Conservation (phyloP, 2,113 vertebrate genomes). For the Alexandromys fortis region DNA sequence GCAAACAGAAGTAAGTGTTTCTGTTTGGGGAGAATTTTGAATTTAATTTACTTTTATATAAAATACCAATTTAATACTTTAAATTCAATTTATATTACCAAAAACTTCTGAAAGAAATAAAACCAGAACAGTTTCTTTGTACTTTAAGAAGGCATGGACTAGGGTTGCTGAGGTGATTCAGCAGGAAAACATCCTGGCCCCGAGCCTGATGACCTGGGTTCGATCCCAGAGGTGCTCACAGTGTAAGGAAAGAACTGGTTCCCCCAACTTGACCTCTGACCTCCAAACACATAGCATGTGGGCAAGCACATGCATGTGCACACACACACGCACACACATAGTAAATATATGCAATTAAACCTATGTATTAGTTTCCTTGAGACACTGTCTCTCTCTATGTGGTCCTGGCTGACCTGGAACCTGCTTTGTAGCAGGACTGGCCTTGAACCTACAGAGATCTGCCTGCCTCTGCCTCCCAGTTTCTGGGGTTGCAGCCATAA, state of each 20-base stretch:
- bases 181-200: background rate
- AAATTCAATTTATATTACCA: slow-evolving; percentile 35
- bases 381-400: background rate
- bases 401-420: background rate
- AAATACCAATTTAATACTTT: slow-evolving; percentile 36
- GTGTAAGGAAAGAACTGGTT: background rate
- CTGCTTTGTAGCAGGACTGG: background rate
- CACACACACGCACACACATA: background rate
- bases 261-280: background rate
- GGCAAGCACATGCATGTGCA: too few species aligned
- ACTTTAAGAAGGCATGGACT: background rate
- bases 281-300: background rate
- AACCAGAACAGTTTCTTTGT: slow-evolving; percentile 2
- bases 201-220: background rate
- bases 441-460: background rate
- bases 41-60: slow-evolving; percentile 51
- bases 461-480: background rate
- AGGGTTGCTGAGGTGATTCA: background rate
- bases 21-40: slow-evolving; percentile 33
- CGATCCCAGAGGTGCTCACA: background rate
- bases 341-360: background rate
- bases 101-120: slow-evolving; percentile 62
- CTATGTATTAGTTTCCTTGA: background rate
- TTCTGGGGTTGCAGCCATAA: background rate
- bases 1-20: background rate